These are phyloP conservation scores for Molossus alvarezi DNA, from an alignment of 2,797 vertebrate genomes.

Conservation along the genomic window DNA sequence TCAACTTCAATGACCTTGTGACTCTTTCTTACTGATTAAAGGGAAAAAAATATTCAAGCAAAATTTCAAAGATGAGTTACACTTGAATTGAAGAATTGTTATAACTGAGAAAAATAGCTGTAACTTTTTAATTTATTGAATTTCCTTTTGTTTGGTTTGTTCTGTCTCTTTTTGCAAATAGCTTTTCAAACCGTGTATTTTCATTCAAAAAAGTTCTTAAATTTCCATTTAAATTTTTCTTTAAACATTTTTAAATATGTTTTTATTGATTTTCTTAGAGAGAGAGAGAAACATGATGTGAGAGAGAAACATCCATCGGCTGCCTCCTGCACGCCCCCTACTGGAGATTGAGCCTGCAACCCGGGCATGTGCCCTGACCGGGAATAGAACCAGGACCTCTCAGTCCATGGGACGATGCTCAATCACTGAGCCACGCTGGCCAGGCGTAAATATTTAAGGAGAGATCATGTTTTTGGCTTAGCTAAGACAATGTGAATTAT, in stretches of 20 bases:
- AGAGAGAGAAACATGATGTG: no score
- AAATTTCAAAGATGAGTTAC: background rate
- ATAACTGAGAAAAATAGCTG: background rate
- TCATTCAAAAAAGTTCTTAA: slow-evolving; percentile 19
- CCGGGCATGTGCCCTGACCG: no score
- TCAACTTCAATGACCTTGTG: background rate
- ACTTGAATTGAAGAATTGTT: background rate
- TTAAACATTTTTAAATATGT: background rate
- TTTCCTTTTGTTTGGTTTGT: background rate
- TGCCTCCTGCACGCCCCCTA: no score
- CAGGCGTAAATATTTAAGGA: background rate
- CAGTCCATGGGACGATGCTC: no score
- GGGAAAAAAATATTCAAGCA: background rate
- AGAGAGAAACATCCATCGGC: no score
- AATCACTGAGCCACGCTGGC: no score
- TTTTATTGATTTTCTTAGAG: no score
- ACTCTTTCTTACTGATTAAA: background rate
- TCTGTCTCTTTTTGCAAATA: background rate
- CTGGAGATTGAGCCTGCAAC: no score
- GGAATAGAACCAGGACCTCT: no score
- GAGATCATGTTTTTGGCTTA: background rate
- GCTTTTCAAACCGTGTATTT: background rate
- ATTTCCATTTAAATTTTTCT: slow-evolving; percentile 12
- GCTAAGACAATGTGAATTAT: background rate
- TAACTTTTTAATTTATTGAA: background rate